Evolutionary conservation across 2,888 invertebrate genomes (phyloP).

Genomic region (Blastobasis lacticolella): DNA sequence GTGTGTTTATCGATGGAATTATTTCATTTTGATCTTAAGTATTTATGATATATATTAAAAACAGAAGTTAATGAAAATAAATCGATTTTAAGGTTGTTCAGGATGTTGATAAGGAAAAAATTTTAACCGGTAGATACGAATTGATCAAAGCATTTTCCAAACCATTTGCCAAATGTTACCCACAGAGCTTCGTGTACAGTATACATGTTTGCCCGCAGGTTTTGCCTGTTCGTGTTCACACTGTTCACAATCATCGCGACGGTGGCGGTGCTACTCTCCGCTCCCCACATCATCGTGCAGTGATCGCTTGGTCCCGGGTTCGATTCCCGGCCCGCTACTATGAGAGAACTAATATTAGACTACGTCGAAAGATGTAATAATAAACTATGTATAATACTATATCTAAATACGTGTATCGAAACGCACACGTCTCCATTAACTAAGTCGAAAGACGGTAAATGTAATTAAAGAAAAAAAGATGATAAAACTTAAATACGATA

Average conservation of each 20-base stretch:
- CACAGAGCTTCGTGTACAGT: background rate
- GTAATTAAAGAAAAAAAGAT: conserved; percentile 18
- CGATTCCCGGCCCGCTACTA: conserved; percentile 15
- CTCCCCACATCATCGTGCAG: conserved; percentile 96
- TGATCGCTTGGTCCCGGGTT: conserved; percentile 48
- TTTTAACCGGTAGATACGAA: no score
- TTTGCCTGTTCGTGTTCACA: conserved; percentile 96
- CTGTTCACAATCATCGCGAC: conserved; percentile 95
- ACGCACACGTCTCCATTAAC: conserved; percentile 62
- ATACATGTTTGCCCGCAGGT: conserved; percentile 65
- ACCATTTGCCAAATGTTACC: no score
- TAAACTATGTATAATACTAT: conserved; percentile 32
- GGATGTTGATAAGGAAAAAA: no score
- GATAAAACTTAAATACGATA: conserved; percentile 21
- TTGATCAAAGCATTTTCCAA: no score
- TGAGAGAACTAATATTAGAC: conserved; percentile 64
- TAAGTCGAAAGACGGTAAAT: conserved; percentile 60
- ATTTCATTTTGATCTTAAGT: no score
- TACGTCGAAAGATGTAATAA: conserved; percentile 31
- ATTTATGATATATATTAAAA: no score
- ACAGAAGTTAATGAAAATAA: no score
- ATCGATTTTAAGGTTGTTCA: no score
- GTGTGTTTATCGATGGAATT: no score
- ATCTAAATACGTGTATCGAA: conserved; percentile 47
- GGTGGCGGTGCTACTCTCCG: conserved; percentile 91